Evolutionary conservation across 2,113 vertebrate species (phyloP).

Genomic region (Lota lota): DNA sequence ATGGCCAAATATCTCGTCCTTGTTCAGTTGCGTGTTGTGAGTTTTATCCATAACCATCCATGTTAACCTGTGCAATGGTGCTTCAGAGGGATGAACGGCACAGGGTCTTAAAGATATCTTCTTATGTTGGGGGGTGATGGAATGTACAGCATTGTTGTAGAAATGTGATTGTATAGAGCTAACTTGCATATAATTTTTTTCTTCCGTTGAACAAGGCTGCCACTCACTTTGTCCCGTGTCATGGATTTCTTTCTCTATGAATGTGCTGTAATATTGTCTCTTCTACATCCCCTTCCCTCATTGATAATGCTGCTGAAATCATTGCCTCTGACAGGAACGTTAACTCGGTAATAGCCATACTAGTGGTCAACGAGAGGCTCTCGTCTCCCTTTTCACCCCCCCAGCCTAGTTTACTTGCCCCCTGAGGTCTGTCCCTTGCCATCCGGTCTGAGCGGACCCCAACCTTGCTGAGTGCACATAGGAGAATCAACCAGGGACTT

Average conservation of each 20-base stretch:
- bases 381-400: slow-evolving; percentile 8
- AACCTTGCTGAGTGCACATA: slow-evolving; percentile 57
- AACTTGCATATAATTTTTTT: slow-evolving; percentile 39
- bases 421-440: slow-evolving; percentile 5
- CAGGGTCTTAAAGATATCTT: slow-evolving; percentile 37
- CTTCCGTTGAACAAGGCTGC: slow-evolving; percentile 38
- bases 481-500: slow-evolving; percentile 41
- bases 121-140: slow-evolving; percentile 36
- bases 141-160: slow-evolving; percentile 56
- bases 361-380: slow-evolving; percentile 30
- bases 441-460: slow-evolving; percentile 56
- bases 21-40: slow-evolving; percentile 35
- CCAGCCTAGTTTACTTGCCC: slow-evolving; percentile 1
- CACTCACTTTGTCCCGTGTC: slow-evolving; percentile 44
- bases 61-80: slow-evolving; percentile 56
- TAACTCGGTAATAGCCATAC: slow-evolving; percentile 40
- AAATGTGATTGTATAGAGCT: slow-evolving; percentile 70
- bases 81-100: slow-evolving; percentile 49
- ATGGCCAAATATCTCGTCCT: slow-evolving; percentile 17
- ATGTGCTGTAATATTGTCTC: slow-evolving; percentile 53
- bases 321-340: slow-evolving; percentile 56
- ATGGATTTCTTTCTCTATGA: slow-evolving; percentile 50
- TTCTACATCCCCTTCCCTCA: slow-evolving; percentile 40
- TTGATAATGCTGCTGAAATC: slow-evolving; percentile 68
- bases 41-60: slow-evolving; percentile 37